phyloP scores from a whole-genome alignment of 2,888 invertebrate genomes.

The Ormia ochracea region DNA sequence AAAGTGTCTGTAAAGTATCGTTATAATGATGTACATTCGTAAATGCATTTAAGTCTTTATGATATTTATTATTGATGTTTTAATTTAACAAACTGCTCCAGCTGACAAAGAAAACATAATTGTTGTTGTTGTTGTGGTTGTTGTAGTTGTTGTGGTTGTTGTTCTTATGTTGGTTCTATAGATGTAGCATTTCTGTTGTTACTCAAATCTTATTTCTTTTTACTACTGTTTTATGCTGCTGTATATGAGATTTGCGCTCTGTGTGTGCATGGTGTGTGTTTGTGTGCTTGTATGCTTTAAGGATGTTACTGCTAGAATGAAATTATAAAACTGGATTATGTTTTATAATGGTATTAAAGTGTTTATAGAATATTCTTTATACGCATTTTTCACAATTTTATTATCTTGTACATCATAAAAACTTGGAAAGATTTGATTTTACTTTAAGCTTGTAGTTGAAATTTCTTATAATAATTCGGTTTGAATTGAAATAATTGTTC shows the following conservation, averaged over 20 bases:
- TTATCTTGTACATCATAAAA: no score
- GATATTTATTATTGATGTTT: conserved; percentile 45
- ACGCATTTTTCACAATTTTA: no score
- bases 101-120: background rate
- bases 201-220: background rate
- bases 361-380: no score
- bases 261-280: no score
- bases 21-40: conserved; percentile 43
- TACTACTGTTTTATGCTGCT: background rate
- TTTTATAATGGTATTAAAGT: no score
- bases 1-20: conserved; percentile 39
- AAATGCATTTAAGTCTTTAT: conserved; percentile 44
- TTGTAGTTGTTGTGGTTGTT: background rate
- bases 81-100: conserved; percentile 22
- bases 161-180: background rate
- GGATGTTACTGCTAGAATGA: no score
- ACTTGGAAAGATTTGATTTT: no score
- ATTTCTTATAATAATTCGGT: no score
- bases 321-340: no score
- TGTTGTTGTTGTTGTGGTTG: background rate
- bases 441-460: no score
- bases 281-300: no score
- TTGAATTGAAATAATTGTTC: no score
- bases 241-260: background rate
- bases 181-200: background rate